These are phyloP conservation scores for Xyrichtys novacula DNA, from an alignment of 2,797 vertebrate genomes.

Conservation along the genomic window DNA sequence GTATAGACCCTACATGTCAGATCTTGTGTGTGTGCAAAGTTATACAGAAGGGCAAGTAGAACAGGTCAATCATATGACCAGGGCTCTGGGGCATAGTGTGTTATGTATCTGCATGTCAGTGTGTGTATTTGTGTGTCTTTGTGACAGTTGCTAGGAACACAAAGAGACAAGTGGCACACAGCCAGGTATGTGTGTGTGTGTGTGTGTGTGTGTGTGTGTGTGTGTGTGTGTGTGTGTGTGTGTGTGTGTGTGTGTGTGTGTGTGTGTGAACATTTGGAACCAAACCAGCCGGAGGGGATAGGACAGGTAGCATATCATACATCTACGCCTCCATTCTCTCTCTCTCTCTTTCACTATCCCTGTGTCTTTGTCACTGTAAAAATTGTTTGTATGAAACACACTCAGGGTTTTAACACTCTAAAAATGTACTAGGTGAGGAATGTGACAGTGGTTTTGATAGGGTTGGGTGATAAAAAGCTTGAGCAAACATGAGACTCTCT, in stretches of 20 bases:
- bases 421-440: too few relatives aligned
- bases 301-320: slow-evolving; percentile 55
- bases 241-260: slow-evolving; percentile 59
- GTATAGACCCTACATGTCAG: slow-evolving; percentile 10
- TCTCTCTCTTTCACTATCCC: slow-evolving; percentile 1
- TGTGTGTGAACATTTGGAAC: slow-evolving; percentile 63
- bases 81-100: slow-evolving; percentile 65
- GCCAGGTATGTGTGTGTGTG: slow-evolving; percentile 53
- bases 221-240: slow-evolving; percentile 7
- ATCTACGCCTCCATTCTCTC: slow-evolving; percentile 16
- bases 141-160: slow-evolving; percentile 60
- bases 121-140: slow-evolving; percentile 14
- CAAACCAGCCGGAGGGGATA: slow-evolving; percentile 54
- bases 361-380: slow-evolving; percentile 13
- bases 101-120: slow-evolving; percentile 17
- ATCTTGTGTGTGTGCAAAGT: slow-evolving; percentile 43
- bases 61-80: slow-evolving; percentile 82
- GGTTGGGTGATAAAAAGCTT: too few relatives aligned
- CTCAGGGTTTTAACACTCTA: background rate
- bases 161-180: slow-evolving; percentile 64
- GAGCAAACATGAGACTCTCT: too few relatives aligned
- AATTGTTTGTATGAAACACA: background rate
- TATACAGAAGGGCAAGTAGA: slow-evolving; percentile 80
- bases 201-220: background rate
- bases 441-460: too few relatives aligned